Percentiles rank a stretch among this genome's conserved stretches.
Evolutionary conservation across 2,888 invertebrate species (phyloP).

Genomic region (Melinaea marsaeus): DNA sequence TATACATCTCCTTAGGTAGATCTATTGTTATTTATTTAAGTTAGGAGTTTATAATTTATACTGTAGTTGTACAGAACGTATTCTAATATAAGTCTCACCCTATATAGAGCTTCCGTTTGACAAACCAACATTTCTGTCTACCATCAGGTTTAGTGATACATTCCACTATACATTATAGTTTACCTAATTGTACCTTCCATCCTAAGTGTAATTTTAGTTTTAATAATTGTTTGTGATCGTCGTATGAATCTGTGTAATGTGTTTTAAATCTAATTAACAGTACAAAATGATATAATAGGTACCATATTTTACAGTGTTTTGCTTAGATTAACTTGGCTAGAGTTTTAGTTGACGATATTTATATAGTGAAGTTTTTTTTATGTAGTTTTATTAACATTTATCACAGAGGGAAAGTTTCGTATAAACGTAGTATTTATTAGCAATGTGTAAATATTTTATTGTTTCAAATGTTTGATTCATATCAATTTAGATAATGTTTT

Average conservation of each 20-base stretch:
- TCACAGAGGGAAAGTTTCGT: neutral
- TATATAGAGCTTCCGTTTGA: slow-evolving; percentile 67
- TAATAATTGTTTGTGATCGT: slow-evolving; percentile 26
- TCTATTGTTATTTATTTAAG: slow-evolving; percentile 67
- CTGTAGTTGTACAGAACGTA: slow-evolving; percentile 56
- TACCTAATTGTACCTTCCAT: slow-evolving; percentile 17
- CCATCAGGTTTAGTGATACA: slow-evolving; percentile 38
- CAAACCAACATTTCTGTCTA: slow-evolving; percentile 55
- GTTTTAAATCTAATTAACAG: slow-evolving; percentile 24
- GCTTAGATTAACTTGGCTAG: neutral
- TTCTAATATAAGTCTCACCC: slow-evolving; percentile 56
- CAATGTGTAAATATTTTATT: slow-evolving; percentile 65
- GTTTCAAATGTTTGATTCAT: slow-evolving; percentile 74
- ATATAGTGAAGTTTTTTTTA: neutral
- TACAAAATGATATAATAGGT: slow-evolving; percentile 29
- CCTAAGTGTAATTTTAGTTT: slow-evolving; percentile 19
- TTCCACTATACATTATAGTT: slow-evolving; percentile 8
- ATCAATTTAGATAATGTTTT: slow-evolving; percentile 73
- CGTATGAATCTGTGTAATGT: slow-evolving; percentile 20
- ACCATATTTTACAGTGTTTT: slow-evolving; percentile 1
- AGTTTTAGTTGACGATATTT: neutral
- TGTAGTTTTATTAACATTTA: slow-evolving; percentile 7
- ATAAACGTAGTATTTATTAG: slow-evolving; percentile 4
- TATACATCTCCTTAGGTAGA: slow-evolving; percentile 68
- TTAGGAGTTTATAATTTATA: slow-evolving; percentile 60